Evolutionary conservation across 2,113 vertebrate genomes (phyloP).

Genomic region (Colossoma macropomum): DNA sequence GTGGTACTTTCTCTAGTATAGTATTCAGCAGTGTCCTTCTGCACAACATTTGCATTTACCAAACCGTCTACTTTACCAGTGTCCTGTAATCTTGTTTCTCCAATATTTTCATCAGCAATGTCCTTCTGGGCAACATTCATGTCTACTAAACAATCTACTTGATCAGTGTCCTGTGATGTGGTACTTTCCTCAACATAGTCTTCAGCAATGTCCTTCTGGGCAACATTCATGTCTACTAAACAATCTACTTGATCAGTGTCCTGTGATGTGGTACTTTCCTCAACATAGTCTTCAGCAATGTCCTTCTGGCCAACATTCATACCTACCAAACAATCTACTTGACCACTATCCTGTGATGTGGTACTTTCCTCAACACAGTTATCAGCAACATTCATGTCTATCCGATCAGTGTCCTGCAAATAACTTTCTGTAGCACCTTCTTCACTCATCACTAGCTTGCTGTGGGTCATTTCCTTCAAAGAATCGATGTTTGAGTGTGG

Average conservation of each 20-base stretch:
- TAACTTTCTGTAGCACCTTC: neutral
- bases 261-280: neutral
- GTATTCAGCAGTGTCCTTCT: constrained; percentile 14
- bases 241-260: constrained; percentile 22
- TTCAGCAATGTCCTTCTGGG: constrained; percentile 5
- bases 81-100: neutral
- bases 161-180: constrained; percentile 13
- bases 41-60: neutral
- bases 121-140: neutral
- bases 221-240: constrained; percentile 2
- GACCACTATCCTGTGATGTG: constrained; percentile 7
- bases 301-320: neutral
- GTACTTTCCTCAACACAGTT: neutral
- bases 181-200: neutral
- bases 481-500: neutral
- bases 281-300: neutral
- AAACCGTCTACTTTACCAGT: constrained; percentile 29
- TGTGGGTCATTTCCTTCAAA: neutral
- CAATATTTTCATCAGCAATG: neutral
- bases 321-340: constrained; percentile 24
- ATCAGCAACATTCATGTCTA: neutral
- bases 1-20: neutral
- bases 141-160: constrained; percentile 27
- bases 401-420: constrained; percentile 10
- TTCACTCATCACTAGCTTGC: neutral